These are phyloP conservation scores for Nyctereutes procyonoides DNA, from an alignment of 2,113 vertebrate genomes.

Conservation along the genomic window DNA sequence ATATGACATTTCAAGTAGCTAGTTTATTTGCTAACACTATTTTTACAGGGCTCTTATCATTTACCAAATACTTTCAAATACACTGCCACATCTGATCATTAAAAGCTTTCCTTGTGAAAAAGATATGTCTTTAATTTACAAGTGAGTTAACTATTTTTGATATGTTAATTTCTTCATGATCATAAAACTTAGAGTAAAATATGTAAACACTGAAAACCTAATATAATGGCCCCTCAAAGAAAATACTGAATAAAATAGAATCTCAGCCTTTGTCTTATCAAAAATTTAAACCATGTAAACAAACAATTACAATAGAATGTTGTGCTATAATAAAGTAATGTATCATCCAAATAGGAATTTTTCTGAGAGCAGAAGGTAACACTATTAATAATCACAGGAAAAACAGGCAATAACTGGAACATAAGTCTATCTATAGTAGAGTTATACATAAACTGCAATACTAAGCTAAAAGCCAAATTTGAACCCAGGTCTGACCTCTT, in stretches of 20 bases:
- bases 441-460: background rate
- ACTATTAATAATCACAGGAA: background rate
- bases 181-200: conserved; percentile 1
- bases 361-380: background rate
- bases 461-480: background rate
- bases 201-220: conserved; percentile 18
- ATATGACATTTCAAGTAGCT: background rate
- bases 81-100: background rate
- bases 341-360: background rate
- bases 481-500: background rate
- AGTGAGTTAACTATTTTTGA: background rate
- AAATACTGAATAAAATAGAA: background rate
- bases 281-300: background rate
- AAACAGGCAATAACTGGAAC: background rate
- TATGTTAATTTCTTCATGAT: background rate
- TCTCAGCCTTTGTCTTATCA: background rate
- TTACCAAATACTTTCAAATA: conserved; percentile 27
- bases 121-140: background rate
- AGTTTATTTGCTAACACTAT: conserved; percentile 5
- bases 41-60: background rate
- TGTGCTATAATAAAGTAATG: background rate
- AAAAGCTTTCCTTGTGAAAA: background rate
- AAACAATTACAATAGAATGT: background rate
- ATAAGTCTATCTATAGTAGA: background rate
- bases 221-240: background rate